Evolutionary conservation across 2,888 invertebrate genomes (phyloP).

Genomic region (Platerodrilus igneus): DNA sequence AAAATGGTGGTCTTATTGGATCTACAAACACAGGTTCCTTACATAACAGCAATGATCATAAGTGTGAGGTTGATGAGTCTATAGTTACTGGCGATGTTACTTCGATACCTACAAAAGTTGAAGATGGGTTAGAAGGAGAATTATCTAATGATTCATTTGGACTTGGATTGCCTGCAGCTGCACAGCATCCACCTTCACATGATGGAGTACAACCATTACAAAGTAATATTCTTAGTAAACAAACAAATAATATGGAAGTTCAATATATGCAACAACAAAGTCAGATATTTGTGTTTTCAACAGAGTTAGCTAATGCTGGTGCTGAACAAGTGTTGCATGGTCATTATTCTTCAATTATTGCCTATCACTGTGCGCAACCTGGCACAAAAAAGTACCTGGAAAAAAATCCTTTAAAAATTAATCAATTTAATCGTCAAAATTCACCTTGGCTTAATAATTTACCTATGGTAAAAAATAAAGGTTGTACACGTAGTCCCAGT

Average conservation of each 20-base stretch:
- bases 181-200: slow-evolving; percentile 47
- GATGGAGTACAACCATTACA: slow-evolving; percentile 69
- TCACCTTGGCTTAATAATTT: slow-evolving; percentile 77
- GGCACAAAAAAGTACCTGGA: slow-evolving; percentile 92
- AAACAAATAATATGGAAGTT: slow-evolving; percentile 77
- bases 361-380: slow-evolving; percentile 93
- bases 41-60: slow-evolving; percentile 41
- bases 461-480: slow-evolving; percentile 70
- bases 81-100: slow-evolving; percentile 27
- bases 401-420: slow-evolving; percentile 87
- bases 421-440: slow-evolving; percentile 80
- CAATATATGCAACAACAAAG: slow-evolving; percentile 93
- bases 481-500: slow-evolving; percentile 54
- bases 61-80: slow-evolving; percentile 39
- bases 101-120: slow-evolving; percentile 42
- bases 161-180: slow-evolving; percentile 36
- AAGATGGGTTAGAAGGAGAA: slow-evolving; percentile 44
- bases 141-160: slow-evolving; percentile 40
- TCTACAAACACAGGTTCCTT: slow-evolving; percentile 47
- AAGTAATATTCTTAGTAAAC: slow-evolving; percentile 74
- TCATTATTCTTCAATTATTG: slow-evolving; percentile 86
- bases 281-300: slow-evolving; percentile 97
- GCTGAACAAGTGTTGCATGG: slow-evolving; percentile 89
- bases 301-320: slow-evolving; percentile 88
- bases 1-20: slow-evolving; percentile 47